Base-by-base conservation (phyloP, 2,888 invertebrate species). In the Aphodius sticticus region DNA sequence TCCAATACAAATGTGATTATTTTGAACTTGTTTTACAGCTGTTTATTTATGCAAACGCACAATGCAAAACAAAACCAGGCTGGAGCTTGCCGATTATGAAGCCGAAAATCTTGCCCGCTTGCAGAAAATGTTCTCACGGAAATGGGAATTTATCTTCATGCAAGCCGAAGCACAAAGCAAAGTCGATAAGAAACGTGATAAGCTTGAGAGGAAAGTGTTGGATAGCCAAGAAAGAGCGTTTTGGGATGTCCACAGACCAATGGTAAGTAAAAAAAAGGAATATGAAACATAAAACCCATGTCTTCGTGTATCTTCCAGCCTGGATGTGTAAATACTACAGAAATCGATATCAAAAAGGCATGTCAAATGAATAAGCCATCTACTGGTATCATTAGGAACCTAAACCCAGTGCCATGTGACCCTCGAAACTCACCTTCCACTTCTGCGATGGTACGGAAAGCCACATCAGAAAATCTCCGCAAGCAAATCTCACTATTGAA, bases 141-240 rank as follows among this genome's bases (percentile, higher is more conserved):
- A 99, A 89, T 99, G 99, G 99, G 99, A 99, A 91, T 99, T 99
- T 88, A 99, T 99, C 86, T 99, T 98, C 90, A 99, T 99, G 99
- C 99, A 99, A 91, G 99, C 96, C 6, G 96, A 96, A 88, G 96
- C 92, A 16, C 96, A 96, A 88, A 95, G 95, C 86, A 95, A 98
- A 92, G 99, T 99, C 76, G 99, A 99, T 89, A 99, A 99, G 90
- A 99, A 99, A 88, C 92, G 99, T 37, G 99, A 99, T 88, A 99
- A 99, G 87, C 89, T 99, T 84, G 99, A 99, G 88, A 92, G 99
- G 74, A 99, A 99, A 89, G 98, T 99, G 9, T 90, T 99, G 80
- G 99, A 99, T 89, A 99, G 98, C 86, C 99, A 99, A 89, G 99
- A 99, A 89, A 90, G 99, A 84, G 99, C 99, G 0, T 99, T 99